Conservation (phyloP, 2,888 invertebrate genomes). For the Erpobdella octoculata region DNA sequence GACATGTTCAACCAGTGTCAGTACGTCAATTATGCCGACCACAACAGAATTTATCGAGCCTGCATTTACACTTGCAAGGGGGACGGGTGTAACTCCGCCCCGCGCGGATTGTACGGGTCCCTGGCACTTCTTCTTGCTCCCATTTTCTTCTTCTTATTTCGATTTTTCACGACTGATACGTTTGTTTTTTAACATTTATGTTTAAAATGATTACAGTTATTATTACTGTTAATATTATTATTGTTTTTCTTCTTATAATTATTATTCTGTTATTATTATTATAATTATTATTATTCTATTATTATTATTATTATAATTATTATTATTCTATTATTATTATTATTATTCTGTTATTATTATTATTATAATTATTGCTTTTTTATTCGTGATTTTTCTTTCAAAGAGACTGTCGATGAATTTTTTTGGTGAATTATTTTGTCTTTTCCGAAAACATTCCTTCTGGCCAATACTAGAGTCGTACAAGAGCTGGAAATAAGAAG, state of each 20-base stretch:
- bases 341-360: background rate
- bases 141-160: background rate
- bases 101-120: background rate
- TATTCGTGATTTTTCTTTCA: background rate
- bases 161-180: no score
- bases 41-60: conserved; percentile 51
- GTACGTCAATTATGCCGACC: conserved; percentile 51
- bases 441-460: no score
- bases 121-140: no score
- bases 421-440: background rate
- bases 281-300: background rate
- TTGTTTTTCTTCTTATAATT: background rate
- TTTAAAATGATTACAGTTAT: background rate
- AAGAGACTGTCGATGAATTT: background rate
- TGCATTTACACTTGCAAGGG: conserved; percentile 50
- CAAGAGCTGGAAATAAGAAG: no score
- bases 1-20: conserved; percentile 52
- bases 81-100: conserved; percentile 46
- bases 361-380: background rate
- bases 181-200: no score
- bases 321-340: background rate
- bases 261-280: background rate
- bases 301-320: background rate
- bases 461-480: no score
- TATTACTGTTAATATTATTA: conserved; percentile 5